These are phyloP conservation scores for Hypomecis atomaria DNA, from an alignment of 2,888 invertebrate species.

Conservation along the genomic window DNA sequence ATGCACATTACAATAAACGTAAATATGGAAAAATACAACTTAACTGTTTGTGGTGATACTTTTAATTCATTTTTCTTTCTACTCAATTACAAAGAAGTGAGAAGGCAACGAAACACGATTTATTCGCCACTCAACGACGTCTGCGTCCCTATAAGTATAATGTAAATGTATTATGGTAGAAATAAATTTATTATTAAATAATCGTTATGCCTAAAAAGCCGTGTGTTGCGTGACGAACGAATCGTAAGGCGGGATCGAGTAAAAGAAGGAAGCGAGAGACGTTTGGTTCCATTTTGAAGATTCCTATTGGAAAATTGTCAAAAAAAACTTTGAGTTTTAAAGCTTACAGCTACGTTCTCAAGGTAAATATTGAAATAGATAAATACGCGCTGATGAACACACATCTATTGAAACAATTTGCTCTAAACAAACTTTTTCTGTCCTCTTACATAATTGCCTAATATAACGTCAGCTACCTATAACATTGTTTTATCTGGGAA, in stretches of 20 bases:
- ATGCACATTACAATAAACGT: too few species aligned
- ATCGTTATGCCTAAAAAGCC: conserved; percentile 72
- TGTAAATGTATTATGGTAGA: conserved; percentile 71
- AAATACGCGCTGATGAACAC: too few species aligned
- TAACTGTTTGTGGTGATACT: not conserved
- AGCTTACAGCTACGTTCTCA: too few species aligned
- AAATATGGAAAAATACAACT: too few species aligned
- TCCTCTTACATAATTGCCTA: too few species aligned
- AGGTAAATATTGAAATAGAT: too few species aligned
- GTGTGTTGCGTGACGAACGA: conserved; percentile 70
- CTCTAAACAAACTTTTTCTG: too few species aligned
- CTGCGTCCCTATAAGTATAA: conserved; percentile 62
- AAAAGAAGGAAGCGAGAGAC: conserved; percentile 28
- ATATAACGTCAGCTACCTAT: too few species aligned
- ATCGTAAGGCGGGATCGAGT: conserved; percentile 32
- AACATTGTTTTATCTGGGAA: too few species aligned
- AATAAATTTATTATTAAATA: conserved; percentile 79
- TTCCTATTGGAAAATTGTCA: too few species aligned
- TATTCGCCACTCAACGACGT: conserved; percentile 74
- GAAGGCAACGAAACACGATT: conserved; percentile 78
- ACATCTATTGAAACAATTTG: too few species aligned
- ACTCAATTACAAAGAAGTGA: conserved; percentile 70
- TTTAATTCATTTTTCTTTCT: conserved; percentile 27
- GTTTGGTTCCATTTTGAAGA: not conserved
- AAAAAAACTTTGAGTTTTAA: too few species aligned